Conservation (phyloP, 2,113 vertebrate genomes). For the Sylvia atricapilla region DNA sequence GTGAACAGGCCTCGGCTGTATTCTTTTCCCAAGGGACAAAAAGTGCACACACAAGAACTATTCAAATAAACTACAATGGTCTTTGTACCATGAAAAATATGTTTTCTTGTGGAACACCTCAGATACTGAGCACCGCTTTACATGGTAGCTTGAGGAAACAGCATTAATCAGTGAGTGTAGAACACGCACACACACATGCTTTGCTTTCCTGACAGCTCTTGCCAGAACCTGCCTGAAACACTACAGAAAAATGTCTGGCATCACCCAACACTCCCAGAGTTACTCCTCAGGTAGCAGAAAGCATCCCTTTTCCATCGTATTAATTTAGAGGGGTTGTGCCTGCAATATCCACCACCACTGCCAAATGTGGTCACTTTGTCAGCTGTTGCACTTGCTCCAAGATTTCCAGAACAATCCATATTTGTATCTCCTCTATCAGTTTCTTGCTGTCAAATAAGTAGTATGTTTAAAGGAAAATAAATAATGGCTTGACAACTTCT, state of each 20-base stretch:
- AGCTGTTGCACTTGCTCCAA: not conserved
- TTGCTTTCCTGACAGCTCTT: not conserved
- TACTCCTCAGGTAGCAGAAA: not conserved
- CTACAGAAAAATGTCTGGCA: not conserved
- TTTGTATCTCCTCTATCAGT: not conserved
- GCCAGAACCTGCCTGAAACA: not conserved
- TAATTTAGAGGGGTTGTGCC: not conserved
- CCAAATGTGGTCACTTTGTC: not conserved
- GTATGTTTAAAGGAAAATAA: not conserved
- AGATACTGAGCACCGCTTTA: not conserved
- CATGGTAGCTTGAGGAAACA: not conserved
- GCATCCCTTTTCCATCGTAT: not conserved
- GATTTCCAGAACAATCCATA: not conserved
- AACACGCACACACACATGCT: not conserved
- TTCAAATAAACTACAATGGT: not conserved
- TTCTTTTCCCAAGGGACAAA: not conserved
- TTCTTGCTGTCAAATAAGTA: not conserved
- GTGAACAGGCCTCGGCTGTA: not conserved
- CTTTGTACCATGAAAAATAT: not conserved
- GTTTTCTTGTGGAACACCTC: not conserved
- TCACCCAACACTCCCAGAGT: not conserved
- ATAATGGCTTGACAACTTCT: not conserved
- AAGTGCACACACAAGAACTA: not conserved
- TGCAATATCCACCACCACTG: not conserved
- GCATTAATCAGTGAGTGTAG: not conserved